These are phyloP conservation scores for Drosophila tripunctata DNA, from an alignment of 2,888 invertebrate genomes.

Conservation along the genomic window DNA sequence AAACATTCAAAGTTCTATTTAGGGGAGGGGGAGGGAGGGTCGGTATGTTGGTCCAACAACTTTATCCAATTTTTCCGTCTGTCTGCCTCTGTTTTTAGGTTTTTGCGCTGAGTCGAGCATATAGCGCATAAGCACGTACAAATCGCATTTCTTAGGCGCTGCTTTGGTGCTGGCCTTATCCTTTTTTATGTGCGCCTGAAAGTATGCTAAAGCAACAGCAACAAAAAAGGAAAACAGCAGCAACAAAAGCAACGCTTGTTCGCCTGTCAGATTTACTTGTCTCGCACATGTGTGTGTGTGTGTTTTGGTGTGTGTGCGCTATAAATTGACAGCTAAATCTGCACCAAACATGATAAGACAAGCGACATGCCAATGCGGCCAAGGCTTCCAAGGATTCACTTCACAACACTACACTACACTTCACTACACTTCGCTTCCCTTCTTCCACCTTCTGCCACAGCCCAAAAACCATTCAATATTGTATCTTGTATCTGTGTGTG, in stretches of 20 bases:
- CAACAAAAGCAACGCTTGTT: slow-evolving; percentile 67
- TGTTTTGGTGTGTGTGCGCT: slow-evolving; percentile 51
- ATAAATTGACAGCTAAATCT: slow-evolving; percentile 80
- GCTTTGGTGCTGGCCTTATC: slow-evolving; percentile 59
- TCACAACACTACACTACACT: too few species aligned
- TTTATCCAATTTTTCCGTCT: slow-evolving; percentile 65
- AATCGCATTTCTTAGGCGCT: slow-evolving; percentile 82
- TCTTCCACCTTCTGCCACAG: slow-evolving; percentile 2
- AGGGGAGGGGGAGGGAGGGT: too few species aligned
- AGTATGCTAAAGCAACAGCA: slow-evolving; percentile 53
- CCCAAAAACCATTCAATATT: too few species aligned
- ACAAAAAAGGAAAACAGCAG: too few species aligned
- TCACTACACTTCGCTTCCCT: too few species aligned
- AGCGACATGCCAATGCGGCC: slow-evolving; percentile 79
- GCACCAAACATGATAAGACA: slow-evolving; percentile 79
- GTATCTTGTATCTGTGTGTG: slow-evolving; percentile 50
- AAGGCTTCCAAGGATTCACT: slow-evolving; percentile 42
- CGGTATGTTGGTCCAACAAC: too few species aligned
- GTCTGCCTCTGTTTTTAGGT: slow-evolving; percentile 3
- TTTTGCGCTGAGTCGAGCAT: slow-evolving; percentile 69
- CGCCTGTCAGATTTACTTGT: slow-evolving; percentile 77
- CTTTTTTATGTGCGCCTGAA: slow-evolving; percentile 65
- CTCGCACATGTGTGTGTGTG: slow-evolving; percentile 19
- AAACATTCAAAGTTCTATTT: slow-evolving; percentile 63
- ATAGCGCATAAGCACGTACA: slow-evolving; percentile 83